phyloP scores from a whole-genome alignment of 2,113 vertebrate species.

The Asarcornis scutulata region DNA sequence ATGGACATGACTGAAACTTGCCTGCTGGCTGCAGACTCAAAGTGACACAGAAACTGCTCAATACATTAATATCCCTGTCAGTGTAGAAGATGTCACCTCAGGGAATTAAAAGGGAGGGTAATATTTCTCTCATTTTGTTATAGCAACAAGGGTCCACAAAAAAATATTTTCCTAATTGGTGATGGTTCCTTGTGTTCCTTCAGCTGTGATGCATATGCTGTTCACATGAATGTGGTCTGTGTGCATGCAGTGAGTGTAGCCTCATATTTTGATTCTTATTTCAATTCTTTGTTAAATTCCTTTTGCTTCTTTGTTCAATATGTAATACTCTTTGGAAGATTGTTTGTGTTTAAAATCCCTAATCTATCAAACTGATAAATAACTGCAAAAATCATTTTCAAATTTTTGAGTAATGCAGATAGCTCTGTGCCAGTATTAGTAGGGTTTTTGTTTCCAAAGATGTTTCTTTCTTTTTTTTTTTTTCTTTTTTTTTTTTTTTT shows the following conservation, averaged over 20 bases:
- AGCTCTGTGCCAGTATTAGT: background rate
- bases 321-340: background rate
- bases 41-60: background rate
- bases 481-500: background rate
- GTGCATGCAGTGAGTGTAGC: rapidly evolving
- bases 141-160: background rate
- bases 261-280: background rate
- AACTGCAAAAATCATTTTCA: background rate
- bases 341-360: background rate
- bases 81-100: background rate
- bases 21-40: background rate
- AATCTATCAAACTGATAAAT: background rate
- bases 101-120: background rate
- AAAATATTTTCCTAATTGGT: background rate
- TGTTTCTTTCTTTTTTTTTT: background rate
- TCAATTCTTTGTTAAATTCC: background rate
- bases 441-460: background rate
- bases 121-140: background rate
- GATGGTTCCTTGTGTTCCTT: background rate
- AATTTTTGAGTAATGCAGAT: background rate
- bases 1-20: background rate
- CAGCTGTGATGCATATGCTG: rapidly evolving
- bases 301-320: background rate
- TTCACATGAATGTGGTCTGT: background rate
- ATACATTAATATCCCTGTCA: background rate